These are phyloP conservation scores for Phasia obesa DNA, from an alignment of 2,888 invertebrate species.

Conservation along the genomic window DNA sequence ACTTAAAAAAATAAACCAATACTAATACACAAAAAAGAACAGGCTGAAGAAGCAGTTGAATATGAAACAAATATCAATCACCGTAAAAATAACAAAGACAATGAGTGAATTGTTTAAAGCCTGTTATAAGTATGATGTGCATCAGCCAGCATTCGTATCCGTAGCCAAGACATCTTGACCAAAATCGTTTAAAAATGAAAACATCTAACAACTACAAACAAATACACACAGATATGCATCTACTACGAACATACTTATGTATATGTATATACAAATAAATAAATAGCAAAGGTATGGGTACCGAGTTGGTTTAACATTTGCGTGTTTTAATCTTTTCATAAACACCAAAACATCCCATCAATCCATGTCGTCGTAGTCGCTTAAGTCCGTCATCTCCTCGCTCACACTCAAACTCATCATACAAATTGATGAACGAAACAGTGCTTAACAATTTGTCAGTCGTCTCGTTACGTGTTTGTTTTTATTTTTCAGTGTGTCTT, in stretches of 20 bases:
- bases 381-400: constrained; percentile 62
- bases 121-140: constrained; percentile 4
- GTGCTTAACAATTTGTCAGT: constrained; percentile 72
- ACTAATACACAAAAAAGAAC: constrained; percentile 8
- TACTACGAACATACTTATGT: neutral
- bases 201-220: constrained; percentile 60
- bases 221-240: constrained; percentile 7
- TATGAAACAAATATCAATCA: constrained; percentile 62
- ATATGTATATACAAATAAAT: neutral
- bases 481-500: constrained; percentile 8
- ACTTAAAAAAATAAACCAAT: constrained; percentile 59
- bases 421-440: constrained; percentile 60
- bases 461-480: constrained; percentile 55
- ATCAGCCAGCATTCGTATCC: constrained; percentile 5
- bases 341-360: constrained; percentile 67
- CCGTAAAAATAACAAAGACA: constrained; percentile 18
- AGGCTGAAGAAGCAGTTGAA: constrained; percentile 20
- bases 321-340: constrained; percentile 72
- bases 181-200: constrained; percentile 44
- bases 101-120: constrained; percentile 19
- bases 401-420: constrained; percentile 54
- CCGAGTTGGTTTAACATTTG: constrained; percentile 58
- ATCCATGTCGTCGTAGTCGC: constrained; percentile 68
- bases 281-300: neutral
- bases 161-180: constrained; percentile 63